These are phyloP conservation scores for Fistularia commersonii DNA, from an alignment of 2,797 vertebrate genomes.

Conservation along the genomic window DNA sequence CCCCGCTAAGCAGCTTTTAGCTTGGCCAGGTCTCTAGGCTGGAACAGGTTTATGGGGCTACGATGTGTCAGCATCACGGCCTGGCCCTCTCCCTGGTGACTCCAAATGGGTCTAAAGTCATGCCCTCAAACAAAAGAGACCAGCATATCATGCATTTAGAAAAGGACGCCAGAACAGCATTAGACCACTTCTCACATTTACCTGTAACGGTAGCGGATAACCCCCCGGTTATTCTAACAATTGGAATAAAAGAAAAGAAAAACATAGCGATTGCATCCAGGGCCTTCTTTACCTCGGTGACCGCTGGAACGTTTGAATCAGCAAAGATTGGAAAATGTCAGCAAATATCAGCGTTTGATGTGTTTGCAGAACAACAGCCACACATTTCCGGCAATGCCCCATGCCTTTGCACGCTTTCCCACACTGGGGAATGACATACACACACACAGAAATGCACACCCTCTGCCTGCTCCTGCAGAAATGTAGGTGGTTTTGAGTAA, in stretches of 20 bases:
- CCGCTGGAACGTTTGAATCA: slow-evolving; percentile 20
- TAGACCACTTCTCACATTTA: too few relatives aligned
- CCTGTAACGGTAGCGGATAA: too few relatives aligned
- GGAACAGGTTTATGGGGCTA: slow-evolving; percentile 42
- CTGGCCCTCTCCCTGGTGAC: slow-evolving; percentile 33
- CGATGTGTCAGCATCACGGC: slow-evolving; percentile 46
- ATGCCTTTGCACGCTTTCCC: slow-evolving; percentile 23
- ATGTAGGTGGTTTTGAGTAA: slow-evolving; percentile 34
- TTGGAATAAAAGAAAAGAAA: too few relatives aligned
- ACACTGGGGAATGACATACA: background rate
- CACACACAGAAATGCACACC: slow-evolving; percentile 5
- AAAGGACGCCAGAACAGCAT: too few relatives aligned
- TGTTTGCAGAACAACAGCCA: slow-evolving; percentile 11
- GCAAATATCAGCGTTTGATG: slow-evolving; percentile 20
- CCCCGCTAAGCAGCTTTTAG: slow-evolving; percentile 67
- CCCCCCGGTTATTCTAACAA: too few relatives aligned
- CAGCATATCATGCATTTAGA: too few relatives aligned
- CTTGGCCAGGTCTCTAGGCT: slow-evolving; percentile 27
- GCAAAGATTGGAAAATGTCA: slow-evolving; percentile 30
- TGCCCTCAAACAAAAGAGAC: background rate
- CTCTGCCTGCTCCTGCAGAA: slow-evolving; percentile 8
- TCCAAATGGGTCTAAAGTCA: slow-evolving; percentile 10
- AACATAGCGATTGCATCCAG: too few relatives aligned
- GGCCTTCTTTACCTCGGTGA: background rate
- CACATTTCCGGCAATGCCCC: slow-evolving; percentile 26